Evolutionary conservation across 2,797 vertebrate genomes (phyloP), one percentile per base, ranked within the genome.

Genomic region (Cynodonichthys magdalenae): DNA sequence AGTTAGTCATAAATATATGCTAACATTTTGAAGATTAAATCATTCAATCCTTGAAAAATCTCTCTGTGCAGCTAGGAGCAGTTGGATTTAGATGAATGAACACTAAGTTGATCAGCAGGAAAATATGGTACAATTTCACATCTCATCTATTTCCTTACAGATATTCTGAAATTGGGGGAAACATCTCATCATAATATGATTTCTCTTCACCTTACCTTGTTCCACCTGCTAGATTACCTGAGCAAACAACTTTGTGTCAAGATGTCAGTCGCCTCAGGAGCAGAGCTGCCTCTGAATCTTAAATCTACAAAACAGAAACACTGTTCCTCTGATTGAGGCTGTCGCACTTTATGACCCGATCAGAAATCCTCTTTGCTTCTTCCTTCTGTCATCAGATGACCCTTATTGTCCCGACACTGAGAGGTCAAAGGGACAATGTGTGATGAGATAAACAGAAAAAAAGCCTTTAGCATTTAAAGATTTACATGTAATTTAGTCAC

Each of bases 301-400:
- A 20, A 59, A 58, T 14, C 39, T 46, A 11, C 28, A 5, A 17
- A 54, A 53, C 31, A 14, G 19, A 59, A 74, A 62, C 34, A 53
- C 59, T n/a, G 49, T 42, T 66, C 53, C 18, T 24, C 29, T 78
- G 66, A 82, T 61, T 71, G 66, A 75, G 53, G 71, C n/a, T 15
- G 18, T 46, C 41, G 57, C 54, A 58, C 48, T 50, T 49, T 12
- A 17, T 39, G 81, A 42, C 41, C 53, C 47, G 44, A 50, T 39
- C 54, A 62, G 59, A 59, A 61, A 59, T 36, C 53, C 46, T 2
- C 48, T 20, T n/a, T 85, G 78, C 88, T 84, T 75, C 68, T 64
- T 86, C 71, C 34, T 2, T 31, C 53, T 27, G 41, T 41, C 42
- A 47, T 69, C n/a, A 15, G 45, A 52, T 27, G 24, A 28, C 14